These are phyloP conservation scores for Aldabrachelys gigantea DNA, from an alignment of 2,113 vertebrate species.

Conservation along the genomic window DNA sequence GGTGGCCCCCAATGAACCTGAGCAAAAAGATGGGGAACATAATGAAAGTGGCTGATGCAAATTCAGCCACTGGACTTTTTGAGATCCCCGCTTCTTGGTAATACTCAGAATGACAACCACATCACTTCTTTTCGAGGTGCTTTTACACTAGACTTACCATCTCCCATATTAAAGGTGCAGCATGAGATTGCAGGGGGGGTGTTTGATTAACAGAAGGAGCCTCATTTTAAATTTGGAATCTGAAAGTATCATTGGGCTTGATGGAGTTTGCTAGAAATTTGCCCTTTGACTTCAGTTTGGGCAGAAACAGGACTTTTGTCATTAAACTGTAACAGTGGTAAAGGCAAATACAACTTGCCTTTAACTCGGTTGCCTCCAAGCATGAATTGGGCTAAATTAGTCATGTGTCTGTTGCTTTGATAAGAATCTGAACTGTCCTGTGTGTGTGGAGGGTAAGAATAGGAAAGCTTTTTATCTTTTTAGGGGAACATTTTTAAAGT, in stretches of 20 bases:
- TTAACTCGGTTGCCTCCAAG: not conserved
- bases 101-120: not conserved
- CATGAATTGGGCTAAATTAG: accelerated
- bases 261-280: accelerated
- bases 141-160: too few relatives aligned
- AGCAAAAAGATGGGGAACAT: not conserved
- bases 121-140: not conserved
- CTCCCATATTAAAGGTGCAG: not conserved
- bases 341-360: not conserved
- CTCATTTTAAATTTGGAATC: not conserved
- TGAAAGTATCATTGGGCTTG: not conserved
- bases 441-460: accelerated
- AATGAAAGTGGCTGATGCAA: not conserved
- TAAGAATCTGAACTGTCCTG: accelerated
- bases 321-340: not conserved
- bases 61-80: not conserved
- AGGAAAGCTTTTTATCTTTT: not conserved
- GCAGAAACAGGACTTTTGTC: not conserved
- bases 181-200: not conserved
- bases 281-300: not conserved
- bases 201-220: not conserved
- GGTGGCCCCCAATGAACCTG: not conserved
- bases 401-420: not conserved
- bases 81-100: not conserved
- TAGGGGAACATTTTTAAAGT: not conserved